phyloP scores from a whole-genome alignment of 2,113 vertebrate genomes.

The Misgurnus mizolepis region DNA sequence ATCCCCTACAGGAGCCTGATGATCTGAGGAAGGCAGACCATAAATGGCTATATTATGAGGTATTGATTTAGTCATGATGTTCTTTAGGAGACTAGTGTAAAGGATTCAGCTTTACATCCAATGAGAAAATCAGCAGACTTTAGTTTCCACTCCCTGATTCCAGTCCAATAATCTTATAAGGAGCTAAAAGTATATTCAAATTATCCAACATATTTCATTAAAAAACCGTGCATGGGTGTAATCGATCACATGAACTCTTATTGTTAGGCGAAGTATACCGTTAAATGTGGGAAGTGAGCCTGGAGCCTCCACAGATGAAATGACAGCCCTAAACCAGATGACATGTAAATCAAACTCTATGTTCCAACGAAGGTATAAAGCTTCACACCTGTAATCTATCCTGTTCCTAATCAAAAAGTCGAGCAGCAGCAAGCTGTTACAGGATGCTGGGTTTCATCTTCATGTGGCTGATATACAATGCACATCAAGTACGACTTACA shows the following conservation, averaged over 20 bases:
- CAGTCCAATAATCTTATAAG: too few relatives aligned
- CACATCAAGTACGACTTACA: slow-evolving; percentile 7
- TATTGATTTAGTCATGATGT: slow-evolving; percentile 16
- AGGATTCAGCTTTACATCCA: background rate
- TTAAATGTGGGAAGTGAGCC: background rate
- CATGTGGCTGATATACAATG: slow-evolving; percentile 10
- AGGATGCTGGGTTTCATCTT: slow-evolving; percentile 30
- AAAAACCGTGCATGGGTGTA: background rate
- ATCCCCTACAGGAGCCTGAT: background rate
- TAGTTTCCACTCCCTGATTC: background rate
- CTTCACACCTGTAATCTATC: slow-evolving; percentile 42
- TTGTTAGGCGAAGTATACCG: background rate
- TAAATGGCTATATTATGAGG: slow-evolving; percentile 2
- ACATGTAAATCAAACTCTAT: slow-evolving; percentile 15
- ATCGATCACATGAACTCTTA: too few relatives aligned
- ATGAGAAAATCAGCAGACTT: background rate
- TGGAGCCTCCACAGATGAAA: slow-evolving; percentile 14
- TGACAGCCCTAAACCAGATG: background rate
- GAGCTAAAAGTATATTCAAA: too few relatives aligned
- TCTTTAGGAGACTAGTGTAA: background rate
- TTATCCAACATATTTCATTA: background rate
- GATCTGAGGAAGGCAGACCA: slow-evolving; percentile 9
- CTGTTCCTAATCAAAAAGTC: slow-evolving; percentile 26
- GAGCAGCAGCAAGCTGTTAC: slow-evolving; percentile 21
- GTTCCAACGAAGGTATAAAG: slow-evolving; percentile 13